Conservation (phyloP, 2,888 invertebrate species). For the Ferrisia virgata region DNA sequence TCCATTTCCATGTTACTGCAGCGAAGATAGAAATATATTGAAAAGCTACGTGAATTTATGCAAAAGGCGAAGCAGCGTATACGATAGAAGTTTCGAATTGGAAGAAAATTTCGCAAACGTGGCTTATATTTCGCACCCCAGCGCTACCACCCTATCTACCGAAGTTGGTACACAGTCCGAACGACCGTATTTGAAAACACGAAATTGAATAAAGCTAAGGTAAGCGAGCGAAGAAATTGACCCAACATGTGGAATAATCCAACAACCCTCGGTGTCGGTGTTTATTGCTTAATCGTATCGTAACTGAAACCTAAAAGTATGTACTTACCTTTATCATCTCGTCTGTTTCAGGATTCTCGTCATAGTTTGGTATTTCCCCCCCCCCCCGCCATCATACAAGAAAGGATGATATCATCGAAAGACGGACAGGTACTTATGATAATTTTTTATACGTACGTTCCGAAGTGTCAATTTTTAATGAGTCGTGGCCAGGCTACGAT, state of each 20-base stretch:
- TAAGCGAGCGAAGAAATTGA: not conserved
- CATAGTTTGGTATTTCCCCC: not conserved
- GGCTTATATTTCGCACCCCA: conserved; percentile 4
- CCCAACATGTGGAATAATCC: not conserved
- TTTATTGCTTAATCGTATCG: too few relatives aligned
- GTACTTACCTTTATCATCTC: not conserved
- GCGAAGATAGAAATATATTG: conserved; percentile 7
- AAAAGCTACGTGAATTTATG: not conserved
- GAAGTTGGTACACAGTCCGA: not conserved
- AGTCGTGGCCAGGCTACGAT: not conserved
- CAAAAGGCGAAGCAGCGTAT: not conserved
- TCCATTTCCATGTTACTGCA: not conserved
- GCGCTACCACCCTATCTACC: not conserved
- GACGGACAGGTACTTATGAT: not conserved
- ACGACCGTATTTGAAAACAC: not conserved
- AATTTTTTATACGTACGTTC: not conserved
- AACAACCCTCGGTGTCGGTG: not conserved
- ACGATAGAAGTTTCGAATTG: not conserved
- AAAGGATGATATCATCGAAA: not conserved
- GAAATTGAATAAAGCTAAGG: not conserved
- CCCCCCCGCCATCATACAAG: too few relatives aligned
- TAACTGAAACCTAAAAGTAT: not conserved
- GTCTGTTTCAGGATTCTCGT: not conserved
- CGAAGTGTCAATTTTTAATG: not conserved
- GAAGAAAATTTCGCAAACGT: conserved; percentile 18